Percentiles rank a stretch among this genome's conserved stretches.
Conservation (phyloP, 1,140 invertebrate genomes). For the Tetraneura akinire region DNA sequence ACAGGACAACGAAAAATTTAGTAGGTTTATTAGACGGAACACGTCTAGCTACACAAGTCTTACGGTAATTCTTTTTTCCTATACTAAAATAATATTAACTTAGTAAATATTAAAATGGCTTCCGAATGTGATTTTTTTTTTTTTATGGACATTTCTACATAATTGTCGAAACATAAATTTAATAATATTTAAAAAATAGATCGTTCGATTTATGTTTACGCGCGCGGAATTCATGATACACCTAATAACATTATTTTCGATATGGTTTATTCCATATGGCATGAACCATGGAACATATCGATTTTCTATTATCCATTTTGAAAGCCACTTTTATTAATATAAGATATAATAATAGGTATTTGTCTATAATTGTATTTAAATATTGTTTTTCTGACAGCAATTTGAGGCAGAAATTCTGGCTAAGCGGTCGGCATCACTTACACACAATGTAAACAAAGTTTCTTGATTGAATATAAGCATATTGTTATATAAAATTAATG, state of each 20-base stretch:
- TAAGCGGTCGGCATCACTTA: conserved; percentile 51
- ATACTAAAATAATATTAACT: no score
- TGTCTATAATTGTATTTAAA: conserved; percentile 31
- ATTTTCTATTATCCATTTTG: background rate
- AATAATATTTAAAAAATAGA: background rate
- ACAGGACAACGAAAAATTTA: conserved; percentile 72
- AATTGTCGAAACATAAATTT: background rate
- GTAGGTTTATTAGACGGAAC: conserved; percentile 73
- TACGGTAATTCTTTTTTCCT: conserved; percentile 65
- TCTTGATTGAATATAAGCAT: conserved; percentile 2
- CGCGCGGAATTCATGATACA: background rate
- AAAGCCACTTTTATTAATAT: background rate
- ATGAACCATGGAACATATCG: background rate
- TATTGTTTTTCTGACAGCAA: conserved; percentile 46
- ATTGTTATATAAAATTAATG: conserved; percentile 11
- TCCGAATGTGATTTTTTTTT: conserved; percentile 24
- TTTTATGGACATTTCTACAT: background rate
- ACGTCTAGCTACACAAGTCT: conserved; percentile 78
- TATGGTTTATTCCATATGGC: background rate
- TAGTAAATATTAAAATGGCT: background rate
- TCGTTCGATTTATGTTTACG: background rate
- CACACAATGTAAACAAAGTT: conserved; percentile 45
- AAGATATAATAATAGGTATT: conserved; percentile 17
- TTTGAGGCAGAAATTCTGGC: conserved; percentile 49
- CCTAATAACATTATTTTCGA: background rate